These are phyloP conservation scores for Haliaeetus leucogaster DNA, from an alignment of 2,113 vertebrate species.

Conservation along the genomic window DNA sequence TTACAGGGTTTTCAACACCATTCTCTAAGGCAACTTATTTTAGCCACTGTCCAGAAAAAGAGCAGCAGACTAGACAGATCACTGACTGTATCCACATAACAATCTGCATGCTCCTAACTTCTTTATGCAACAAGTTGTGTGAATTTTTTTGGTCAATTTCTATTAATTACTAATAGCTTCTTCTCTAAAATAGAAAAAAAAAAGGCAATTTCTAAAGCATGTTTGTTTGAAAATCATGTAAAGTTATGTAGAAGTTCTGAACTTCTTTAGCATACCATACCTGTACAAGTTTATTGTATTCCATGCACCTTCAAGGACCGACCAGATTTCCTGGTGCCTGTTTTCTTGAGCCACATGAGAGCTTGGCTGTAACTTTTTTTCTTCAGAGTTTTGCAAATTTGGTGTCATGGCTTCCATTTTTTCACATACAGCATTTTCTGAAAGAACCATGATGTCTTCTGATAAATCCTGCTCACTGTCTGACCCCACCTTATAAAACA, in stretches of 20 bases:
- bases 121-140: neutral
- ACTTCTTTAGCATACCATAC: slow-evolving; percentile 62
- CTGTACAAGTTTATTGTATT: slow-evolving; percentile 79
- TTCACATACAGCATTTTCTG: slow-evolving; percentile 55
- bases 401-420: slow-evolving; percentile 57
- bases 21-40: neutral
- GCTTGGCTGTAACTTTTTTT: slow-evolving; percentile 60
- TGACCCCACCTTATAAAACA: slow-evolving; percentile 67
- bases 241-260: neutral
- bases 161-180: neutral
- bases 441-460: slow-evolving; percentile 53
- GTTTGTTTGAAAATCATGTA: neutral
- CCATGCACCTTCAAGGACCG: slow-evolving; percentile 88
- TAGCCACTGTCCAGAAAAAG: neutral
- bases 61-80: neutral
- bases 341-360: slow-evolving; percentile 50
- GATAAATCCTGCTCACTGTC: slow-evolving; percentile 58
- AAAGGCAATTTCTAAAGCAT: neutral
- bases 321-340: slow-evolving; percentile 85
- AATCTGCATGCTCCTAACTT: neutral
- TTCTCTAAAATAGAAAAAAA: neutral
- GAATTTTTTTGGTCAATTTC: neutral
- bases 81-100: neutral
- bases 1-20: neutral
- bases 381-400: slow-evolving; percentile 51